Evolutionary conservation across 2,797 vertebrate species (phyloP), one percentile per base, ranked within the genome.

Genomic region (Adelosebastes latens): DNA sequence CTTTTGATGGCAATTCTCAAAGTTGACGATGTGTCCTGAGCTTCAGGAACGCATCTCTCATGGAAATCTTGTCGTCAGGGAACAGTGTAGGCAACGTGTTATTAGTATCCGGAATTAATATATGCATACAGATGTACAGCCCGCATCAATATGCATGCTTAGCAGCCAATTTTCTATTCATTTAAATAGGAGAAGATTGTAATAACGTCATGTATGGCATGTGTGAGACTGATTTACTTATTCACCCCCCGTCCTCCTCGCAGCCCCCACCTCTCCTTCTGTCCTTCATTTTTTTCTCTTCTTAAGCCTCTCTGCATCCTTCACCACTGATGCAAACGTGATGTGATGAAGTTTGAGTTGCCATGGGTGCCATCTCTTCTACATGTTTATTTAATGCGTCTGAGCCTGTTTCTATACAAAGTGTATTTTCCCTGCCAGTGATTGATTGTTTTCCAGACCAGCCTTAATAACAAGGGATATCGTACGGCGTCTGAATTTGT

Each of bases 141-240:
- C 36, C 63, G 86, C 88, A 91, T 91, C 74, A 32, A 14, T 58
- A 72, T 84, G 66, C 81, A 78, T 81, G 82, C 90, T 92, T 85
- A 88, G 88, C 75, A 80, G 82, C 82, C 80, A 85, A 78, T 87
- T 84, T 89, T 80, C 39, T 77, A 78, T 90, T 88, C 67, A 89
- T 84, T 85, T 82, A 85, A 90, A 78, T 64, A 8, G 69, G 39
- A 61, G 53, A 63, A 79, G 72, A 79, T 85, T 88, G 78, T 72
- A 75, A 82, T 84, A 85, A 82, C 36, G 2, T 81, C 67, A 72
- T 77, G 79, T 72, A 72, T 52, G 77, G 72, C 63, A 81, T 81
- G 86, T 77, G 72, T 81, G 73, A 75, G 56, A 65, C 65, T 59
- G 46, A 90, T 92, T 89, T 87, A 59, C 88, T 93, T 90, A 82